Evolutionary conservation across 1,140 invertebrate species (phyloP).

Genomic region (Phymorhynchus buccinoides): DNA sequence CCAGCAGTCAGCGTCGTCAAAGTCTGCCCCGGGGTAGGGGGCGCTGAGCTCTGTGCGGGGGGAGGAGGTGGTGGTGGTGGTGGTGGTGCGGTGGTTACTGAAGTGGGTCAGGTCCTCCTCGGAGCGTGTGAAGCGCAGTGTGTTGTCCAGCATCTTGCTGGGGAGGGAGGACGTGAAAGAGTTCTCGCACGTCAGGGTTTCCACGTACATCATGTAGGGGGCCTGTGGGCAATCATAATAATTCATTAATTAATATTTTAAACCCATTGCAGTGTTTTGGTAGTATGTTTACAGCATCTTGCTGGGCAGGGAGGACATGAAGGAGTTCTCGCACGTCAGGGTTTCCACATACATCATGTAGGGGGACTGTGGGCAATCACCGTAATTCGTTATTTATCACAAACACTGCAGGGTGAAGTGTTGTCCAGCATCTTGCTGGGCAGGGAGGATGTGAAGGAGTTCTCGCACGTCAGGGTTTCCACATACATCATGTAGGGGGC

Average conservation of each 20-base stretch:
- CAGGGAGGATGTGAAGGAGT: constrained; percentile 85
- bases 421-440: constrained; percentile 81
- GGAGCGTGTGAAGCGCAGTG: constrained; percentile 90
- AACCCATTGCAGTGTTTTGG: too few species aligned
- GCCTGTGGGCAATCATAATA: constrained; percentile 79
- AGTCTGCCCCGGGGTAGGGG: constrained; percentile 59
- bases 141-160: constrained; percentile 79
- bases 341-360: constrained; percentile 99
- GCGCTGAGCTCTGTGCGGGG: constrained; percentile 63
- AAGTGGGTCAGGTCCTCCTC: constrained; percentile 87
- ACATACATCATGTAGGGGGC: constrained; percentile 98
- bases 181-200: constrained; percentile 91
- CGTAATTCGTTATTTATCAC: too few species aligned
- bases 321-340: constrained; percentile 87
- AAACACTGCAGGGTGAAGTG: constrained; percentile 87
- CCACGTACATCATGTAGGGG: constrained; percentile 97
- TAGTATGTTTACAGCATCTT: too few species aligned
- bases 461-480: constrained; percentile 91
- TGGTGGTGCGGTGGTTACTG: constrained; percentile 43
- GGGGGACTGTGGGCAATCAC: constrained; percentile 82
- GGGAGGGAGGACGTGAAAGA: constrained; percentile 85
- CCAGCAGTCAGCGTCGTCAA: constrained; percentile 85
- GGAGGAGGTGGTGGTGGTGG: constrained; percentile 52
- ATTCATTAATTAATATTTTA: too few species aligned
- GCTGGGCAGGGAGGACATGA: constrained; percentile 84